A percentile compares a stretch with the other conserved stretches of the same genome.
These are phyloP conservation scores for Phalacrocorax brasilianus DNA, from an alignment of 2,113 vertebrate species.

Conservation along the genomic window DNA sequence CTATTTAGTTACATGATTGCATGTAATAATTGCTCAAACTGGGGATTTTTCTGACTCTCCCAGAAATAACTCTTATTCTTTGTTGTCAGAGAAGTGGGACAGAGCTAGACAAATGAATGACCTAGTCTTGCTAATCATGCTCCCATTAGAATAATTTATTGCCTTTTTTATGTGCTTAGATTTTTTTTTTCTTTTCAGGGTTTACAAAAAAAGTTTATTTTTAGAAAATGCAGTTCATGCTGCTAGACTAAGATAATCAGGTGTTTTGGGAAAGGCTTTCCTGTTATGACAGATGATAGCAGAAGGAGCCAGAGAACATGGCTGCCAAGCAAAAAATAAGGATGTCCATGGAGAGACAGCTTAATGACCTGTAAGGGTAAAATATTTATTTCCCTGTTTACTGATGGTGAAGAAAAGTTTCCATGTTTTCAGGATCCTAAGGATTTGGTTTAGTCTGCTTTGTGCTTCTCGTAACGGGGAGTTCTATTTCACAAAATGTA, in stretches of 20 bases:
- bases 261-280: neutral
- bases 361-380: neutral
- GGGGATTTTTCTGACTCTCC: neutral
- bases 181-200: neutral
- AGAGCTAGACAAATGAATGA: neutral
- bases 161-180: neutral
- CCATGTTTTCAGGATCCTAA: neutral
- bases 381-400: neutral
- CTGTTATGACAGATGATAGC: neutral
- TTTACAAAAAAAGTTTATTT: neutral
- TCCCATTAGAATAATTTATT: neutral
- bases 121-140: neutral
- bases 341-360: neutral
- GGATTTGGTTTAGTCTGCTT: neutral
- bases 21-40: slow-evolving; percentile 10
- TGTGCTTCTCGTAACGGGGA: neutral
- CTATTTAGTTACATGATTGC: slow-evolving; percentile 6
- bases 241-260: neutral
- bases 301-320: neutral
- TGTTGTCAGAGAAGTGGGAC: neutral
- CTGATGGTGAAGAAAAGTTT: neutral
- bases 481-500: neutral
- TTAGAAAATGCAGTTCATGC: neutral
- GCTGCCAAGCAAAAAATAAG: neutral
- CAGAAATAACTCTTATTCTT: neutral